Base-by-base conservation (phyloP, 2,113 vertebrate genomes). In the Tachuris rubrigastra region DNA sequence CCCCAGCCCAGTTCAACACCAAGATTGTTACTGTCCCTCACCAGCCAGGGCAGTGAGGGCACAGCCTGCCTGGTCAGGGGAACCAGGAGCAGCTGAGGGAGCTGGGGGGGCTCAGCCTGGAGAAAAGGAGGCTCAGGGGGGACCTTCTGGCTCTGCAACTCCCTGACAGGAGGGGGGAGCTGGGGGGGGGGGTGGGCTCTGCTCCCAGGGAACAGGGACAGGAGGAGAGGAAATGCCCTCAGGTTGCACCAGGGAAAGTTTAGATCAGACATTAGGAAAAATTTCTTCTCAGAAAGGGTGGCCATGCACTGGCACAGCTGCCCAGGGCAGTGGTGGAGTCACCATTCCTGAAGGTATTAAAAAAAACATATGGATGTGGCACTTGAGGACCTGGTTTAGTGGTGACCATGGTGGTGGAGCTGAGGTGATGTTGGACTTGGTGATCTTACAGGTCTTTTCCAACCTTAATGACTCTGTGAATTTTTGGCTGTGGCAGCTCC, bases 41-140 rank as follows among this genome's bases (percentile, higher is more conserved):
- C 7, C 0, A 0, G 28, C 6, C 24, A 3, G 8, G 8, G 76
- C 1, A 30, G 46, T 1, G 8, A 72, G 56, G 56, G 37, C 37
- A 63, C 18, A 9, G 14, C 7, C 31, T 65, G n/a, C 22, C 58
- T 27, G 14, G 4, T 11, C 8, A 28, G 62, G 62, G 28, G 8
- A 65, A 44, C 3, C 42, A 33, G 42, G 30, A 46, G 14, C 6
- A 17, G 14, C 50, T 80, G 49, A 4, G 15, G 35, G 67, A 49
- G 1, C 10, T 52, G 65, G 12, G 28, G 9, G 27, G 33, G 47
- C 39, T 62, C 12, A 71, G 47, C 8, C n/a, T n/a, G n/a, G n/a
- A n/a, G n/a, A n/a, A n/a, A n/a, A n/a, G n/a, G n/a, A n/a, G n/a
- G n/a, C n/a, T n/a, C n/a, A n/a, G n/a, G n/a, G n/a, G n/a, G n/a